phyloP scores from a whole-genome alignment of 1,140 invertebrate species.

The Drosophila neocordata region DNA sequence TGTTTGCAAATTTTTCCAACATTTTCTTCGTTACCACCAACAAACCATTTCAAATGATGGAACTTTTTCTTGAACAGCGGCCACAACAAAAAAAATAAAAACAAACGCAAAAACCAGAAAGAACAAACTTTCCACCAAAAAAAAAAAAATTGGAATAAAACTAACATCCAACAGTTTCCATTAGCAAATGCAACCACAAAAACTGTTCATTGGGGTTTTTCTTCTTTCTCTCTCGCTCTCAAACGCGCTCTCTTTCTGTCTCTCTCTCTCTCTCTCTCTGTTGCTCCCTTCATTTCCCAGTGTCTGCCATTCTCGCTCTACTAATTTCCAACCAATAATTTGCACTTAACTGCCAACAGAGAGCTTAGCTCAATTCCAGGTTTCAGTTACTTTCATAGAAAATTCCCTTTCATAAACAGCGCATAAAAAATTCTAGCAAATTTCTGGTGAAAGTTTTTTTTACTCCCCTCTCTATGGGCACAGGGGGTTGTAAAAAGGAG shows the following conservation, averaged over 20 bases:
- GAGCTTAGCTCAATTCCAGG: constrained; percentile 34
- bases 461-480: not conserved
- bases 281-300: not conserved
- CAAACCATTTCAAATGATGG: constrained; percentile 1
- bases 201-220: constrained; percentile 33
- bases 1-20: not conserved
- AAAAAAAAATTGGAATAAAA: constrained; percentile 16
- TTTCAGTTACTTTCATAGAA: constrained; percentile 61
- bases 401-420: constrained; percentile 69
- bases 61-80: constrained; percentile 1
- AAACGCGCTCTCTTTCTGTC: not conserved
- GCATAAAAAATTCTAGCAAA: constrained; percentile 39
- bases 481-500: not conserved
- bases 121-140: constrained; percentile 3
- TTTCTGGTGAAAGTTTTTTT: constrained; percentile 33
- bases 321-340: constrained; percentile 72
- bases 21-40: not conserved
- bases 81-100: not conserved
- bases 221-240: constrained; percentile 1
- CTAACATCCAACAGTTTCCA: constrained; percentile 50
- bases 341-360: constrained; percentile 67
- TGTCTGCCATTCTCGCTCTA: constrained; percentile 48
- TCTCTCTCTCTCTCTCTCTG: constrained; percentile 11
- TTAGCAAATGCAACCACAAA: constrained; percentile 76
- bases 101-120: not conserved